Percentiles rank a stretch among this genome's conserved stretches.
Evolutionary conservation across 2,113 vertebrate species (phyloP).

Genomic region (Thermophis baileyi): DNA sequence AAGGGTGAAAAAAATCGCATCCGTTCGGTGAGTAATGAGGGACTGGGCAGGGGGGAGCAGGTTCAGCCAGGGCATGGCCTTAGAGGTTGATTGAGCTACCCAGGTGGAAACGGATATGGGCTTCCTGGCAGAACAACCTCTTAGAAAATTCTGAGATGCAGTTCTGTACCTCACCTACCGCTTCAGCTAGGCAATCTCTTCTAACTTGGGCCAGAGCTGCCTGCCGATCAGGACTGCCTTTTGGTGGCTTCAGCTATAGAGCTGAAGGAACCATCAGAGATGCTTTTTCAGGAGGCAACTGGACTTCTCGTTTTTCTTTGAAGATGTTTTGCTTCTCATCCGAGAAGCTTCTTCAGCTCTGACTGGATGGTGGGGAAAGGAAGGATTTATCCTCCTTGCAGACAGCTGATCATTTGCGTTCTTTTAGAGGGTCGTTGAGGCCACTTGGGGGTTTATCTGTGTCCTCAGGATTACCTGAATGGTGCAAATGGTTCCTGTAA

Average conservation of each 20-base stretch:
- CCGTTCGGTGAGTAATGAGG: neutral
- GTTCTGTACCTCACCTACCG: neutral
- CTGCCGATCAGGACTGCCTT: neutral
- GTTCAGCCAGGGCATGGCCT: neutral
- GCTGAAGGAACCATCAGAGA: neutral
- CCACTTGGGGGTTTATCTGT: too few species aligned
- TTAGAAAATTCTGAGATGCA: neutral
- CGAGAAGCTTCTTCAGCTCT: too few species aligned
- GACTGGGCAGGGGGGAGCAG: neutral
- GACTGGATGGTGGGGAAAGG: too few species aligned
- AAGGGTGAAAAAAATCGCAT: conserved; percentile 9
- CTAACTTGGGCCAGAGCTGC: neutral
- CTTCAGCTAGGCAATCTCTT: neutral
- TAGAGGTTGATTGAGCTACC: neutral
- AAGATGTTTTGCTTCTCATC: too few species aligned
- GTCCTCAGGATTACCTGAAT: too few species aligned
- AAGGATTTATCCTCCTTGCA: too few species aligned
- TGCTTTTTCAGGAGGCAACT: too few species aligned
- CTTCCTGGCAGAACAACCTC: neutral
- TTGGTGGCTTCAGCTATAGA: neutral
- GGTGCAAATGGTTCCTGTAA: too few species aligned
- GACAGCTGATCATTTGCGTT: too few species aligned
- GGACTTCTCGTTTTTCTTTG: too few species aligned
- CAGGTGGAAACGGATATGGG: neutral
- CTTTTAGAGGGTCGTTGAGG: too few species aligned